Conservation (phyloP, 2,797 vertebrate species). For the Hypotaenidia philippensis region DNA sequence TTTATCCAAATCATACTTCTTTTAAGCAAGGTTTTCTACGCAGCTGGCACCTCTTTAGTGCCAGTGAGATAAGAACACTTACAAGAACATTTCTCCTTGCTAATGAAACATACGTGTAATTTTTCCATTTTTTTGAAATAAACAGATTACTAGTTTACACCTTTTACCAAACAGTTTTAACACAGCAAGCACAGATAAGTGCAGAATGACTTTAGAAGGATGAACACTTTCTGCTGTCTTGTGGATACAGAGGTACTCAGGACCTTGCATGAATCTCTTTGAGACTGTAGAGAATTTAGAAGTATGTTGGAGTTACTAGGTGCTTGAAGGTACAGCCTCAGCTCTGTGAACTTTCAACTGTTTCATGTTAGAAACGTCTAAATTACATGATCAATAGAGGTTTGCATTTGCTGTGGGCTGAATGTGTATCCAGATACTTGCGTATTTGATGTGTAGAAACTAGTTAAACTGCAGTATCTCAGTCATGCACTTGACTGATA, state of each 20-base stretch:
- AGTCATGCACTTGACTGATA: background rate
- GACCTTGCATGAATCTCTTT: background rate
- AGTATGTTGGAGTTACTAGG: background rate
- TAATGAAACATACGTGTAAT: background rate
- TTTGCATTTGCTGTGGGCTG: background rate
- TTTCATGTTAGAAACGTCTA: background rate
- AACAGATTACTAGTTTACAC: background rate
- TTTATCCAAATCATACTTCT: background rate
- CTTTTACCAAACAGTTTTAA: background rate
- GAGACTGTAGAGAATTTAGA: background rate
- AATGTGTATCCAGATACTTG: background rate
- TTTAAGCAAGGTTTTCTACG: constrained; percentile 21
- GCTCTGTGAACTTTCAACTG: background rate
- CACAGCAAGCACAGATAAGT: background rate
- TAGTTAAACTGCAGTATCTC: background rate
- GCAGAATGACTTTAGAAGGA: background rate
- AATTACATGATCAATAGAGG: background rate
- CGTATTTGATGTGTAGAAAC: background rate
- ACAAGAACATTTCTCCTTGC: background rate
- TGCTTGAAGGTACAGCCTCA: background rate
- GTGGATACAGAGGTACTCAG: background rate
- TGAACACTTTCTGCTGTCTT: background rate
- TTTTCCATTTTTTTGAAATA: background rate
- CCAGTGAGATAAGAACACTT: background rate
- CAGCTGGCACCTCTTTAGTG: constrained; percentile 3